These are phyloP conservation scores for Clarias pachynema DNA, from an alignment of 2,797 vertebrate genomes.

Conservation along the genomic window DNA sequence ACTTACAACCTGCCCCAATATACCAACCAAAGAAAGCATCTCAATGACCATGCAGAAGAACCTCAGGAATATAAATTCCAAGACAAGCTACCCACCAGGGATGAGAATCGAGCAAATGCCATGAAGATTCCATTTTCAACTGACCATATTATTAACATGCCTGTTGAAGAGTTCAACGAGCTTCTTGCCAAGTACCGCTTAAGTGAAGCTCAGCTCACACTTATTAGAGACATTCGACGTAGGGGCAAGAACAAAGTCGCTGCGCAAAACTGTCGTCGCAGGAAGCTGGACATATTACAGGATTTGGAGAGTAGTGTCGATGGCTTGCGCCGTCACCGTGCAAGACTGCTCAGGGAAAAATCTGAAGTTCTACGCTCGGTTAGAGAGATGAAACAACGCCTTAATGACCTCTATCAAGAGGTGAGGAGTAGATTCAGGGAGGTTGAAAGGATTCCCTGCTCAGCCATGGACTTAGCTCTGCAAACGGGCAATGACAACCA, in stretches of 20 bases:
- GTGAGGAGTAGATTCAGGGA: slow-evolving; percentile 86
- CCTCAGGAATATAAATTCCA: slow-evolving; percentile 60
- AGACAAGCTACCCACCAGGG: slow-evolving; percentile 78
- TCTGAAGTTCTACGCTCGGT: slow-evolving; percentile 83
- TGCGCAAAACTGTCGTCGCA: slow-evolving; percentile 92
- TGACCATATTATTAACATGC: slow-evolving; percentile 88
- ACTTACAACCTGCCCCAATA: slow-evolving; percentile 87
- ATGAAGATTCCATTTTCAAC: slow-evolving; percentile 93
- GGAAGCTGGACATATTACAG: slow-evolving; percentile 86
- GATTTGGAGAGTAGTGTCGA: slow-evolving; percentile 84
- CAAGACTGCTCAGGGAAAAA: slow-evolving; percentile 85
- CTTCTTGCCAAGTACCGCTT: slow-evolving; percentile 84
- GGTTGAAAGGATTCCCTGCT: slow-evolving; percentile 82
- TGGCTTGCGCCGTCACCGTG: slow-evolving; percentile 79
- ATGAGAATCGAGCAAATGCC: slow-evolving; percentile 82
- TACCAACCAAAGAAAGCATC: slow-evolving; percentile 66
- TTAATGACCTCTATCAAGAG: slow-evolving; percentile 85
- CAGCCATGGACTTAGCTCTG: slow-evolving; percentile 78
- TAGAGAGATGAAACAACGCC: slow-evolving; percentile 85
- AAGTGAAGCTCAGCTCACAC: slow-evolving; percentile 84
- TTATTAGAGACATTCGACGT: slow-evolving; percentile 90
- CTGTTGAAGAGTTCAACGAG: slow-evolving; percentile 92
- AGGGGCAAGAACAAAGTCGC: slow-evolving; percentile 98
- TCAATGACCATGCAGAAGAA: slow-evolving; percentile 37
- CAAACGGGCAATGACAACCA: slow-evolving; percentile 77